Conservation (phyloP, 2,888 invertebrate species). For the Leucoma salicis region DNA sequence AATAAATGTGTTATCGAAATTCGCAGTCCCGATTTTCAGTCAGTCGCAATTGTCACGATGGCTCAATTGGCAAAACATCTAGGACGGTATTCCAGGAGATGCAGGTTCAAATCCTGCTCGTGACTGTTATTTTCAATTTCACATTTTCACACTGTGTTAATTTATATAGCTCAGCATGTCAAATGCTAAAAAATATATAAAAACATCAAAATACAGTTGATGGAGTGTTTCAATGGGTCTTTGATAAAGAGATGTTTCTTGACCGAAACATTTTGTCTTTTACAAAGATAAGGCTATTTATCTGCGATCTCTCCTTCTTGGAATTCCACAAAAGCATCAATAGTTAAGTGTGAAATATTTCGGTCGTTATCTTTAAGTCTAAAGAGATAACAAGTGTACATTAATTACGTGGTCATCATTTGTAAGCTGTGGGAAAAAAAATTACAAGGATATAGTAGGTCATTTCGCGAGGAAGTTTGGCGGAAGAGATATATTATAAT, state of each 20-base stretch:
- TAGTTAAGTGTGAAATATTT: conserved; percentile 45
- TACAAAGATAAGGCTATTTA: conserved; percentile 26
- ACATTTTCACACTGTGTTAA: too few relatives aligned
- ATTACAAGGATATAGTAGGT: conserved; percentile 4
- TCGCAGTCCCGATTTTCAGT: too few relatives aligned
- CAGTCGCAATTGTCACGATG: too few relatives aligned
- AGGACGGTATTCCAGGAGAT: too few relatives aligned
- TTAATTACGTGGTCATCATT: conserved; percentile 2
- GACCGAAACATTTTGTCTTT: conserved; percentile 24
- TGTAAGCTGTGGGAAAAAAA: conserved; percentile 6
- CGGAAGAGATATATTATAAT: conserved; percentile 3
- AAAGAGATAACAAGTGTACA: conserved; percentile 13
- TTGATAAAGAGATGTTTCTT: conserved; percentile 5
- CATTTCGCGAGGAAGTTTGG: neutral
- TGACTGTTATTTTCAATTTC: too few relatives aligned
- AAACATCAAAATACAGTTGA: too few relatives aligned
- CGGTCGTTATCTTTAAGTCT: conserved; percentile 34
- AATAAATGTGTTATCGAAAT: too few relatives aligned
- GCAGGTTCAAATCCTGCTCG: too few relatives aligned
- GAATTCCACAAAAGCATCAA: conserved; percentile 29
- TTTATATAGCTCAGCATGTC: too few relatives aligned
- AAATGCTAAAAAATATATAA: too few relatives aligned
- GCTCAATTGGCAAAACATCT: too few relatives aligned
- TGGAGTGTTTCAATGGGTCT: too few relatives aligned
- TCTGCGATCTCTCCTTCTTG: conserved; percentile 22